Conservation (phyloP, 2,888 invertebrate genomes). For the Achlya flavicornis region DNA sequence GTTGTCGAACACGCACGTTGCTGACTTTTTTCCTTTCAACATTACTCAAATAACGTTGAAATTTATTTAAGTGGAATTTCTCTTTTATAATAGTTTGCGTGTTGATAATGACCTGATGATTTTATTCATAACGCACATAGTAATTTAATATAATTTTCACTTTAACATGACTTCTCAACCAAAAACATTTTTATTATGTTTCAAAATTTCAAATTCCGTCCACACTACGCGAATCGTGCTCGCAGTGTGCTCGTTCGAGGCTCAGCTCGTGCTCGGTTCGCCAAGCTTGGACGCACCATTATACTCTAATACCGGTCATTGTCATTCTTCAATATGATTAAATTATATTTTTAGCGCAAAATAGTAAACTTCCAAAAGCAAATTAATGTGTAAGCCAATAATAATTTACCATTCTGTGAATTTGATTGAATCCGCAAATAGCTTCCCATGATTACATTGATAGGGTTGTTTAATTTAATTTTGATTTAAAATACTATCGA, state of each 20-base stretch:
- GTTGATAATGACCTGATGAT: slow-evolving; percentile 36
- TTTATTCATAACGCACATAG: slow-evolving; percentile 37
- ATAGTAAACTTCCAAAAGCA: slow-evolving; percentile 31
- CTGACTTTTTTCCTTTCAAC: slow-evolving; percentile 2
- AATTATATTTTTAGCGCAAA: slow-evolving; percentile 29
- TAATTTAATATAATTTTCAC: slow-evolving; percentile 40
- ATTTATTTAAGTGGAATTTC: slow-evolving; percentile 18
- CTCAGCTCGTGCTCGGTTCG: too few species aligned
- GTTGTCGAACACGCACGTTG: background rate
- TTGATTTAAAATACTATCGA: slow-evolving; percentile 10
- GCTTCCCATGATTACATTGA: slow-evolving; percentile 67
- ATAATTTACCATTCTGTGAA: slow-evolving; percentile 69
- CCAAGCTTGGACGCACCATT: too few species aligned
- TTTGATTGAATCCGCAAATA: slow-evolving; percentile 82
- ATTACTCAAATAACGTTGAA: slow-evolving; percentile 15
- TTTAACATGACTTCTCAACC: slow-evolving; percentile 11
- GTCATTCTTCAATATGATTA: slow-evolving; percentile 26
- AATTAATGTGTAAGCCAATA: slow-evolving; percentile 65
- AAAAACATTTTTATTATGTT: slow-evolving; percentile 17
- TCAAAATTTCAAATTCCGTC: too few species aligned
- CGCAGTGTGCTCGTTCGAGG: too few species aligned
- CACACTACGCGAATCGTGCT: too few species aligned
- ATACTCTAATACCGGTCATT: too few species aligned
- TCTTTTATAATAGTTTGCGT: slow-evolving; percentile 30
- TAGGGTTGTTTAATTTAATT: slow-evolving; percentile 42